phyloP scores from a whole-genome alignment of 2,888 invertebrate genomes.

The Dasypogon diadema region DNA sequence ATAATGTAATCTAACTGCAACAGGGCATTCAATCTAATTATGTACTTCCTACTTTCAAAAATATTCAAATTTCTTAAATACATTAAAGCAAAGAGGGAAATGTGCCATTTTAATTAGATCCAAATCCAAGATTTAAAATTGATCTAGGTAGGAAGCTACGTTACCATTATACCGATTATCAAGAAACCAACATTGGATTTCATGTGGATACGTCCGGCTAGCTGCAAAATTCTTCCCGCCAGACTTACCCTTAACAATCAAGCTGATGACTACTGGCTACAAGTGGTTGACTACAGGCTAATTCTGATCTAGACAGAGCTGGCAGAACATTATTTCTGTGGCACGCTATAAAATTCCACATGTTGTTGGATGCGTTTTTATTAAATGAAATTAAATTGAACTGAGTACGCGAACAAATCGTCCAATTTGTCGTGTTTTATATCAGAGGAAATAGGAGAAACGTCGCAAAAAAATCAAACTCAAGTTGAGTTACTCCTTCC shows the following conservation, averaged over 20 bases:
- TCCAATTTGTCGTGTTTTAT: conserved; percentile 41
- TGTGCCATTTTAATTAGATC: too few species aligned
- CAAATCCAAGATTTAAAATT: too few species aligned
- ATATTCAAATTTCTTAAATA: too few species aligned
- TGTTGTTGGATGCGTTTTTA: background rate
- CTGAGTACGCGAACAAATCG: conserved; percentile 39
- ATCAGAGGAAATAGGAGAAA: background rate
- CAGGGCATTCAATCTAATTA: too few species aligned
- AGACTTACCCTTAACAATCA: background rate
- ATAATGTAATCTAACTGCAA: too few species aligned
- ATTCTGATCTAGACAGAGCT: background rate
- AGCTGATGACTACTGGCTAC: background rate
- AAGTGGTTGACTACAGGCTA: background rate
- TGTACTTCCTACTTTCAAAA: too few species aligned
- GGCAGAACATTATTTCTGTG: background rate
- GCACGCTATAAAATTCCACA: background rate
- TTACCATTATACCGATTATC: too few species aligned
- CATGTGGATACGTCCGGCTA: background rate
- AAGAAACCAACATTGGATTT: too few species aligned
- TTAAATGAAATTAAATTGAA: conserved; percentile 37
- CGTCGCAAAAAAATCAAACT: background rate
- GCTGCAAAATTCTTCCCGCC: background rate
- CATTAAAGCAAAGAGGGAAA: too few species aligned
- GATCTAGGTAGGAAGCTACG: too few species aligned
- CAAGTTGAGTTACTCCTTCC: background rate